Percentiles rank a stretch among this genome's conserved stretches.
These are phyloP conservation scores for Apodemia zela DNA, from an alignment of 2,888 invertebrate genomes.

Conservation along the genomic window DNA sequence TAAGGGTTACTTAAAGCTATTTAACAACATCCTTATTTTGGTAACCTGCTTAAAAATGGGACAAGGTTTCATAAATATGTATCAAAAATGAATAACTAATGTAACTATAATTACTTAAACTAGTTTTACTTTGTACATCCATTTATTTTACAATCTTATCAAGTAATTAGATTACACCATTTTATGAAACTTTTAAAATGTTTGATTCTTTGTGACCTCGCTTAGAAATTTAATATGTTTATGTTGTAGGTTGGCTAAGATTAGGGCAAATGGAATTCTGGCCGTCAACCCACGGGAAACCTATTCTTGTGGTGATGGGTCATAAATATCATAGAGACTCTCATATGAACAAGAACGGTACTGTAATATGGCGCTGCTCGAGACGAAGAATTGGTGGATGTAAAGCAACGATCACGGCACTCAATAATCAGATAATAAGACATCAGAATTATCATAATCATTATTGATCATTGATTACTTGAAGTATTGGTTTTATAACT, in stretches of 20 bases:
- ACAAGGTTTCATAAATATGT: no score
- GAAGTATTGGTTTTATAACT: not conserved
- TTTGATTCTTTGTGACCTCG: not conserved
- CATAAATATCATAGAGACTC: slow-evolving; percentile 39
- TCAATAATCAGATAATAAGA: not conserved
- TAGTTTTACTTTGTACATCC: no score
- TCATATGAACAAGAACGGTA: slow-evolving; percentile 16
- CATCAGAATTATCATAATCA: slow-evolving; percentile 2
- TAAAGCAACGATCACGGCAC: slow-evolving; percentile 8
- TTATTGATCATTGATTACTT: not conserved
- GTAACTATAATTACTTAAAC: no score
- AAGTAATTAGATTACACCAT: not conserved
- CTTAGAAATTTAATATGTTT: not conserved
- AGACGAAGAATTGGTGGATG: slow-evolving; percentile 34
- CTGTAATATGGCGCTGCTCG: slow-evolving; percentile 38
- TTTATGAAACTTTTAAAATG: not conserved
- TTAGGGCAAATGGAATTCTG: slow-evolving; percentile 12
- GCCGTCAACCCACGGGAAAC: slow-evolving; percentile 19
- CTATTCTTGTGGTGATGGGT: slow-evolving; percentile 23
- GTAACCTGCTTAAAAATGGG: no score
- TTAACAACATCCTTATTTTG: no score
- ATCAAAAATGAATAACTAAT: no score
- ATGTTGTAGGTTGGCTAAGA: slow-evolving; percentile 9
- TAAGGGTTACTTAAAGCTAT: no score
- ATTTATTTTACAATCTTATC: not conserved